phyloP scores from a whole-genome alignment of 2,888 invertebrate genomes.

The Polydesmus complanatus region DNA sequence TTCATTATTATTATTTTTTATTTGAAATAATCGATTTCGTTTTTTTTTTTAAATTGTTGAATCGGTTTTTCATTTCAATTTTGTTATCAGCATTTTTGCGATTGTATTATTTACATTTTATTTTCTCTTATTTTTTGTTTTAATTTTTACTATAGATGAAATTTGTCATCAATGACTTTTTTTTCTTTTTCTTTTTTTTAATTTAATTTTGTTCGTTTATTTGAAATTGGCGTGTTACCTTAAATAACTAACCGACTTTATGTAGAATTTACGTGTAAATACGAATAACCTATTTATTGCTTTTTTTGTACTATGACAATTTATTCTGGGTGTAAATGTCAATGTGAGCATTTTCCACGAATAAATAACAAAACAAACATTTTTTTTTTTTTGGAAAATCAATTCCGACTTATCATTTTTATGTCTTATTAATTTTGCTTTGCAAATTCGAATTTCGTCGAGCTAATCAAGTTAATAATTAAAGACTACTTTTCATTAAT shows the following conservation, averaged over 20 bases:
- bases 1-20: neutral
- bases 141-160: no score
- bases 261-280: neutral
- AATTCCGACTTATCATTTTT: no score
- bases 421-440: no score
- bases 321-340: constrained; percentile 5
- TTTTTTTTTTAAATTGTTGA: neutral
- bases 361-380: neutral
- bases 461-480: no score
- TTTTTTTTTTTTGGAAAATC: neutral
- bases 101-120: no score
- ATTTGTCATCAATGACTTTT: no score
- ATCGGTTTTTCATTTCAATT: neutral
- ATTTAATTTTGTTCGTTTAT: no score
- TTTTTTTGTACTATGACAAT: constrained; percentile 1
- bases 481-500: no score
- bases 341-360: constrained; percentile 7
- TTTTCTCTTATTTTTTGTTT: no score
- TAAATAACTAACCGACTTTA: neutral
- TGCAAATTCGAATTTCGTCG: no score
- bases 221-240: neutral
- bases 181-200: no score
- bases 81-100: no score
- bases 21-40: neutral
- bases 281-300: constrained; percentile 6